Conservation (phyloP, 2,888 invertebrate genomes). For the Zele albiditarsus region DNA sequence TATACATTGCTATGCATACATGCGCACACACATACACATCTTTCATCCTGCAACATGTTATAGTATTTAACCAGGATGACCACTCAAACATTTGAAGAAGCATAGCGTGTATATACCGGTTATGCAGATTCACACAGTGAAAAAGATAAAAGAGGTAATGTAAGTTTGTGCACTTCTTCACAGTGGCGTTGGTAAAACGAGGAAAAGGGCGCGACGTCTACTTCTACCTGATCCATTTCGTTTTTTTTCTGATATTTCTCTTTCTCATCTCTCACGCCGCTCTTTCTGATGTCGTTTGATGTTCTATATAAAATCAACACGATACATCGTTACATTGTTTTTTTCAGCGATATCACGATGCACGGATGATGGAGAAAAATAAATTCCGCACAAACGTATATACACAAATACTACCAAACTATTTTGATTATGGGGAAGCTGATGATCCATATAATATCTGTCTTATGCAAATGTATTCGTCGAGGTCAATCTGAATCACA, state of each 20-base stretch:
- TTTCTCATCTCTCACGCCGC: constrained; percentile 33
- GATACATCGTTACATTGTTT: too few relatives aligned
- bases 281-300: constrained; percentile 41
- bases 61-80: constrained; percentile 36
- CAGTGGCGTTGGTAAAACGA: neutral
- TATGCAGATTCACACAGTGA: constrained; percentile 61
- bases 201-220: constrained; percentile 3
- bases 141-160: constrained; percentile 30
- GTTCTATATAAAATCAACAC: neutral
- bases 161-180: constrained; percentile 43
- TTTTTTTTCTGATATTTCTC: constrained; percentile 3
- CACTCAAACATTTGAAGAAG: constrained; percentile 54
- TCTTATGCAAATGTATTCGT: too few relatives aligned
- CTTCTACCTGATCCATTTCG: neutral
- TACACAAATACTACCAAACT: too few relatives aligned
- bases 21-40: constrained; percentile 1
- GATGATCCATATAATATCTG: too few relatives aligned
- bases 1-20: neutral
- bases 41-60: constrained; percentile 19
- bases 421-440: too few relatives aligned
- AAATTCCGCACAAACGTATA: too few relatives aligned
- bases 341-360: too few relatives aligned
- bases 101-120: constrained; percentile 61
- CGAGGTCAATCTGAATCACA: too few relatives aligned
- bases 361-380: too few relatives aligned